A percentile compares a stretch with the other conserved stretches of the same genome.
Evolutionary conservation across 2,797 vertebrate species (phyloP).

Genomic region (Dryobates pubescens): DNA sequence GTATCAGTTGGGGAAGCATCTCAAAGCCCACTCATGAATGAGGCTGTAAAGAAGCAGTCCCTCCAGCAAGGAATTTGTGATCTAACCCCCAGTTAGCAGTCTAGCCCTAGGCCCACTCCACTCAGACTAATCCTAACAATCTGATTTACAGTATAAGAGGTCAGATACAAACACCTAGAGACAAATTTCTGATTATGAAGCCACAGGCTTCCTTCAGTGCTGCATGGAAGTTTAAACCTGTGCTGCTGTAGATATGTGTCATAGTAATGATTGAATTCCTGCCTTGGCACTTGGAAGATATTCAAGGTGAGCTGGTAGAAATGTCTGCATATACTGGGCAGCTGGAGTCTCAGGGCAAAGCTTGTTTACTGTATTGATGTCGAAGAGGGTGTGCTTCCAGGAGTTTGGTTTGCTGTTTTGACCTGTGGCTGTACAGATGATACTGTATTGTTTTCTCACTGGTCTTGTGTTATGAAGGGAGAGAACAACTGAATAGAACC

Average conservation of each 20-base stretch:
- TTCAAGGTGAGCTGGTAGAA: background rate
- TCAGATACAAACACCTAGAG: background rate
- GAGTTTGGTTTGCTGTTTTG: background rate
- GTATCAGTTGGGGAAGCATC: background rate
- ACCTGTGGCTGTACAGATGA: background rate
- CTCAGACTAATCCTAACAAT: background rate
- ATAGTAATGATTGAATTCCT: background rate
- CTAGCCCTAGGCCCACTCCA: background rate
- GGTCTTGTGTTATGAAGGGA: background rate
- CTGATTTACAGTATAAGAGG: background rate
- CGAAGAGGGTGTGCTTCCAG: background rate
- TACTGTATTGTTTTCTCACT: background rate
- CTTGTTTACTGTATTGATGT: background rate
- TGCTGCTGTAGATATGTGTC: background rate
- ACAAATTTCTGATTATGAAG: background rate
- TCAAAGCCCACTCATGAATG: fast-evolving
- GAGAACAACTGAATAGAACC: background rate
- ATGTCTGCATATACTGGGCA: background rate
- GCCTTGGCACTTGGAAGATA: background rate
- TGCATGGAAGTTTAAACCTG: fast-evolving
- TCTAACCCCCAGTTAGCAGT: background rate
- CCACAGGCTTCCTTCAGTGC: background rate
- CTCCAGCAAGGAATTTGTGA: background rate
- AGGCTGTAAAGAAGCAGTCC: too few species aligned
- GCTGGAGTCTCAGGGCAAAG: background rate